phyloP scores from a whole-genome alignment of 2,113 vertebrate species.

The Hirundichthys speculiger region DNA sequence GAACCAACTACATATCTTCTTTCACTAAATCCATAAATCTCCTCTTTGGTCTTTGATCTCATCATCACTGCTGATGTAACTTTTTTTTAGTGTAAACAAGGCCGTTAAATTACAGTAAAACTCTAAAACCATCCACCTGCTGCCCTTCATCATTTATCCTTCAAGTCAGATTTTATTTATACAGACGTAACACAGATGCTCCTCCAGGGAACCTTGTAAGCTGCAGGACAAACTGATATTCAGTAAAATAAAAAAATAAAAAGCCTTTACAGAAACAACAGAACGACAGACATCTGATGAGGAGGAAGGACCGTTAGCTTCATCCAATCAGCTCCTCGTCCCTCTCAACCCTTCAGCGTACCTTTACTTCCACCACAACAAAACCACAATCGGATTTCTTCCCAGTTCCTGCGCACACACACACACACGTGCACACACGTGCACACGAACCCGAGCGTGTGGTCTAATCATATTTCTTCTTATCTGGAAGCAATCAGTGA shows the following conservation, averaged over 20 bases:
- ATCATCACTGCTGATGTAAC: no score
- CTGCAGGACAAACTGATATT: no score
- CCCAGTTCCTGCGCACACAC: constrained; percentile 6
- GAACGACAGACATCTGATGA: neutral
- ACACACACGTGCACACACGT: no score
- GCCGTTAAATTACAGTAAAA: neutral
- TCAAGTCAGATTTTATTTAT: neutral
- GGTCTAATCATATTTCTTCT: constrained; percentile 96
- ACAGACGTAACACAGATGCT: neutral
- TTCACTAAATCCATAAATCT: no score
- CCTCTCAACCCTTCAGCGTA: constrained; percentile 38
- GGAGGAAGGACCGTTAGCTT: constrained; percentile 1
- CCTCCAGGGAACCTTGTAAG: no score
- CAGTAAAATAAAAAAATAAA: no score
- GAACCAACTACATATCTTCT: no score
- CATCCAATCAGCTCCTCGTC: constrained; percentile 42
- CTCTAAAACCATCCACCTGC: neutral
- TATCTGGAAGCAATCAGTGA: constrained; percentile 98
- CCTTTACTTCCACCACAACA: constrained; percentile 41
- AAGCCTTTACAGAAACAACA: no score
- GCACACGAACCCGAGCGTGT: constrained; percentile 51
- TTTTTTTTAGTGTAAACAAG: no score
- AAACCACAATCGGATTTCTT: constrained; percentile 43
- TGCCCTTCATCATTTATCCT: neutral
- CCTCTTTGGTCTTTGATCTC: no score